Percentiles rank a stretch among this genome's conserved stretches.
Conservation (phyloP, 2,113 vertebrate genomes). For the Cygnus atratus region DNA sequence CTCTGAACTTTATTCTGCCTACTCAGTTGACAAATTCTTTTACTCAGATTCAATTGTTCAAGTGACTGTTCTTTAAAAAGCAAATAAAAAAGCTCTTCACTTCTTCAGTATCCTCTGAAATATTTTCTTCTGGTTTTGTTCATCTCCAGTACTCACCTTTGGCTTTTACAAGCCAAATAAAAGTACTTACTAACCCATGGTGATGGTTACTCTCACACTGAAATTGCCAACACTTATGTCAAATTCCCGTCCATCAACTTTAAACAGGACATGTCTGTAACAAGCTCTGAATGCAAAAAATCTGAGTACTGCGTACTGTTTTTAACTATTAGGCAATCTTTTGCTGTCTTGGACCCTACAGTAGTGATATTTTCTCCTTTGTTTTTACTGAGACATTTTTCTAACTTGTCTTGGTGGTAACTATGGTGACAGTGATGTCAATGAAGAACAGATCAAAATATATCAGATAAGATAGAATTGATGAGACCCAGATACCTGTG, state of each 20-base stretch:
- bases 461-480: background rate
- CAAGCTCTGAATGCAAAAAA: background rate
- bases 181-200: background rate
- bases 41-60: background rate
- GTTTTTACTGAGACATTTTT: slow-evolving; percentile 2
- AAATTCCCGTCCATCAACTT: background rate
- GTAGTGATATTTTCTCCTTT: slow-evolving; percentile 14
- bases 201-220: background rate
- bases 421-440: slow-evolving; percentile 47
- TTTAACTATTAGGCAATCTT: background rate
- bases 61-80: background rate
- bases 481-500: background rate
- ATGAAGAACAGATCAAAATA: slow-evolving; percentile 5
- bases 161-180: background rate
- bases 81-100: background rate
- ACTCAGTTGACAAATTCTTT: background rate
- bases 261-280: background rate
- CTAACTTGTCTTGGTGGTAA: slow-evolving; percentile 36
- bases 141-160: background rate
- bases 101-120: background rate
- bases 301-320: background rate
- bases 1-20: background rate
- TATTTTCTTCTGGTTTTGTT: background rate
- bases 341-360: background rate
- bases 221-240: background rate